Conservation (phyloP, 2,797 vertebrate genomes). For the Peromyscus nudipes region DNA sequence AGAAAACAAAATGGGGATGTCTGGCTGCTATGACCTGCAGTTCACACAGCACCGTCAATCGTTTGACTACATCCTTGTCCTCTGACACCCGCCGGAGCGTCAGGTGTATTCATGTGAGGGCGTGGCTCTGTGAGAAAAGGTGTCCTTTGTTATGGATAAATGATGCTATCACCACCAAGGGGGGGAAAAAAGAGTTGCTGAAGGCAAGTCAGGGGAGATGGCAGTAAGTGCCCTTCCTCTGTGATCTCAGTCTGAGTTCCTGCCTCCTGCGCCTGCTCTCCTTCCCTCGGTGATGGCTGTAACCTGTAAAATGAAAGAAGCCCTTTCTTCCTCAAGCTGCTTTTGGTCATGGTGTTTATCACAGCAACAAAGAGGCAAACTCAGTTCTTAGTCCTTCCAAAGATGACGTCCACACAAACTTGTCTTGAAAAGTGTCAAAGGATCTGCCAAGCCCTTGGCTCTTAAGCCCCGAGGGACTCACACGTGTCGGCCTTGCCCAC, state of each 20-base stretch:
- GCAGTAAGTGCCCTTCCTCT: too few species aligned
- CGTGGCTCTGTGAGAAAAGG: background rate
- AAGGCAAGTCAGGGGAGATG: background rate
- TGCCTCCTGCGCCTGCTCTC: background rate
- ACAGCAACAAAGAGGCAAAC: background rate
- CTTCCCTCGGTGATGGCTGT: too few species aligned
- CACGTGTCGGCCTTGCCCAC: background rate
- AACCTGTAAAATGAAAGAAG: background rate
- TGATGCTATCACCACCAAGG: background rate
- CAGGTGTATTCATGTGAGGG: too few species aligned
- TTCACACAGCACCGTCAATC: background rate
- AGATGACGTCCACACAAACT: background rate
- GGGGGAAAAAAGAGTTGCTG: background rate
- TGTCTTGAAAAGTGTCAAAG: background rate
- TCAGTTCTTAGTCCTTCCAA: constrained; percentile 31
- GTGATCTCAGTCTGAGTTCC: background rate
- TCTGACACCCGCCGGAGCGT: background rate
- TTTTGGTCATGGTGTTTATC: background rate
- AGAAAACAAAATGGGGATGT: background rate
- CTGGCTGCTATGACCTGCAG: background rate
- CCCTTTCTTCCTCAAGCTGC: background rate
- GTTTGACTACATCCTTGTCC: background rate
- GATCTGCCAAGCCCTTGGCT: background rate
- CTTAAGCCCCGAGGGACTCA: background rate
- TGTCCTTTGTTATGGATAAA: background rate